phyloP scores from a whole-genome alignment of 2,797 vertebrate genomes.

The Scolopax bukidnonensis region DNA sequence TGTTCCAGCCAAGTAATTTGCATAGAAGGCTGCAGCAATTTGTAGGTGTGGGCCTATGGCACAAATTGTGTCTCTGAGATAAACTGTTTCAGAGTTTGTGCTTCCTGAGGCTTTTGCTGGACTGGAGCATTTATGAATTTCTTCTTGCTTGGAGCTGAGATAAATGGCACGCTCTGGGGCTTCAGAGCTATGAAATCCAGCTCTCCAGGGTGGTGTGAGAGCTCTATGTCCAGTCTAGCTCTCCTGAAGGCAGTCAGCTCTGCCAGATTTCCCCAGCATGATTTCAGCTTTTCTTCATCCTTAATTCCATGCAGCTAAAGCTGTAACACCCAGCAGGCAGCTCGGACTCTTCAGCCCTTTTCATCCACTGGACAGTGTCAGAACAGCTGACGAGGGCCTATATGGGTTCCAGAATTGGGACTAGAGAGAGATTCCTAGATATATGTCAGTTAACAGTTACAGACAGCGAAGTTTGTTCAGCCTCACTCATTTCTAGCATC shows the following conservation, averaged over 20 bases:
- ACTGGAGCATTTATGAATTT: neutral
- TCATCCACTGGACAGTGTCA: neutral
- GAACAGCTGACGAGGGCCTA: neutral
- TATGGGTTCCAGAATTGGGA: neutral
- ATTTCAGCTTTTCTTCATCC: neutral
- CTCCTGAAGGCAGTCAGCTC: neutral
- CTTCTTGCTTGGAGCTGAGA: neutral
- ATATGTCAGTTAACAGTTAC: neutral
- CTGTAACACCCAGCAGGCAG: neutral
- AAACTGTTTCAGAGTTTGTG: neutral
- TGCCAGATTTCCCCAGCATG: neutral
- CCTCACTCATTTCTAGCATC: neutral
- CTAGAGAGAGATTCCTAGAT: neutral
- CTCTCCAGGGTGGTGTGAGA: neutral
- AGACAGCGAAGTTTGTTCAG: neutral
- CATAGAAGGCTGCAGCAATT: neutral
- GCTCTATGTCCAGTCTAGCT: accelerated
- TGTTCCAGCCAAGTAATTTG: neutral
- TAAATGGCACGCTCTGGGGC: neutral
- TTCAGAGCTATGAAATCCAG: neutral
- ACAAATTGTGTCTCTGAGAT: neutral
- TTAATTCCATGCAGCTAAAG: accelerated
- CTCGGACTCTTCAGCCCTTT: neutral
- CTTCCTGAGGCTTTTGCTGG: neutral
- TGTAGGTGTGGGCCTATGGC: neutral